phyloP scores from a whole-genome alignment of 2,113 vertebrate genomes.

The Cochlearius cochlearius region DNA sequence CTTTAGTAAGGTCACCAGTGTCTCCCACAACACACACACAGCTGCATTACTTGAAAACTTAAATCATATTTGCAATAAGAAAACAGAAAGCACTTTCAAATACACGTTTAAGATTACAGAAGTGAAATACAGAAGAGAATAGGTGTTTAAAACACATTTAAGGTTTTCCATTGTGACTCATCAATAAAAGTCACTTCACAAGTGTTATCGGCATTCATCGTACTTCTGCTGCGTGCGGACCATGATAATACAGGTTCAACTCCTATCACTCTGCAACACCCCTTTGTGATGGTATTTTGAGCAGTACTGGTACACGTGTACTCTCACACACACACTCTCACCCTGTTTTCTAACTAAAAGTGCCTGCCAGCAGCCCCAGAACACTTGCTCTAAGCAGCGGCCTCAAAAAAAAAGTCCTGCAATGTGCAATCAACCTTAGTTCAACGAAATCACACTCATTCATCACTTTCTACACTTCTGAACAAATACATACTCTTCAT shows the following conservation, averaged over 20 bases:
- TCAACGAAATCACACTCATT: neutral
- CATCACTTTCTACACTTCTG: neutral
- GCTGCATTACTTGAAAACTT: slow-evolving; percentile 15
- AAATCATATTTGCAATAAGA: neutral
- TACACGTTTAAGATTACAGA: neutral
- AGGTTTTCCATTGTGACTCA: neutral
- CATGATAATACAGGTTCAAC: neutral
- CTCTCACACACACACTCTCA: neutral
- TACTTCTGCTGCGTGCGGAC: neutral
- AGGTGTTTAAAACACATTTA: neutral
- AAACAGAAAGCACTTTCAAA: neutral
- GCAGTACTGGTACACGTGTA: neutral
- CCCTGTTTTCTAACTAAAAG: neutral
- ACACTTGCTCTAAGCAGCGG: neutral
- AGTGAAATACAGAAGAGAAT: neutral
- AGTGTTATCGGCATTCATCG: neutral
- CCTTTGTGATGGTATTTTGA: neutral
- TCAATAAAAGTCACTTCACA: neutral
- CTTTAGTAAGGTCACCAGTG: slow-evolving; percentile 35
- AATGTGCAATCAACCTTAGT: neutral
- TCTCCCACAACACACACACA: neutral
- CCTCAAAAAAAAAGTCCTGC: neutral
- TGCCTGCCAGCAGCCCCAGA: neutral
- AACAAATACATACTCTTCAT: neutral
- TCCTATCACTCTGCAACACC: neutral